Evolutionary conservation across 2,113 vertebrate species (phyloP).

Genomic region (Brachirus orientalis): DNA sequence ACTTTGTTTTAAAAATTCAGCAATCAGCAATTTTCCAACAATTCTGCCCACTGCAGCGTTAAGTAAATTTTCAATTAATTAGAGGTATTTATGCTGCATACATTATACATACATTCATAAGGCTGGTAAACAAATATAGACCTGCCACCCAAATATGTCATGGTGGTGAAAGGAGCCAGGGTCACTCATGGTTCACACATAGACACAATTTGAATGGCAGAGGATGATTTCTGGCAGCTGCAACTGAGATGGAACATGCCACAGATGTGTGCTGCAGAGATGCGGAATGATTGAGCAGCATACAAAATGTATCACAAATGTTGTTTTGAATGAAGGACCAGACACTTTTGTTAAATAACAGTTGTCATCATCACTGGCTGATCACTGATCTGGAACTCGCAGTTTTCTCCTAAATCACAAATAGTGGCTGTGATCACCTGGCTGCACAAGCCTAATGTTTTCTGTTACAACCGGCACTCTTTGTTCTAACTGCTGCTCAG

Average conservation of each 20-base stretch:
- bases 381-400: too few species aligned
- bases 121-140: background rate
- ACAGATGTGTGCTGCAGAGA: background rate
- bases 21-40: too few species aligned
- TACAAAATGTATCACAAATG: too few species aligned
- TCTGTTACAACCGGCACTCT: background rate
- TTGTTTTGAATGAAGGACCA: too few species aligned
- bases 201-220: background rate
- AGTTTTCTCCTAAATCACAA: too few species aligned
- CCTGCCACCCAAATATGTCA: background rate
- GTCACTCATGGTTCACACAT: background rate
- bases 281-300: too few species aligned
- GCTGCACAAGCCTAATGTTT: background rate
- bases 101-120: background rate
- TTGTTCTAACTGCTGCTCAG: background rate
- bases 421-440: background rate
- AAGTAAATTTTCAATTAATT: too few species aligned
- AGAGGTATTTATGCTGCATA: too few species aligned
- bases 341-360: too few species aligned
- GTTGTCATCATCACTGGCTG: too few species aligned
- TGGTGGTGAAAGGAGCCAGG: background rate
- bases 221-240: background rate
- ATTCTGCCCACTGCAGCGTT: too few species aligned
- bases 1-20: too few species aligned
- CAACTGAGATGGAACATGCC: background rate